A percentile compares a stretch with the other conserved stretches of the same genome.
These are phyloP conservation scores for Sula dactylatra DNA, from an alignment of 2,113 vertebrate species.

Conservation along the genomic window DNA sequence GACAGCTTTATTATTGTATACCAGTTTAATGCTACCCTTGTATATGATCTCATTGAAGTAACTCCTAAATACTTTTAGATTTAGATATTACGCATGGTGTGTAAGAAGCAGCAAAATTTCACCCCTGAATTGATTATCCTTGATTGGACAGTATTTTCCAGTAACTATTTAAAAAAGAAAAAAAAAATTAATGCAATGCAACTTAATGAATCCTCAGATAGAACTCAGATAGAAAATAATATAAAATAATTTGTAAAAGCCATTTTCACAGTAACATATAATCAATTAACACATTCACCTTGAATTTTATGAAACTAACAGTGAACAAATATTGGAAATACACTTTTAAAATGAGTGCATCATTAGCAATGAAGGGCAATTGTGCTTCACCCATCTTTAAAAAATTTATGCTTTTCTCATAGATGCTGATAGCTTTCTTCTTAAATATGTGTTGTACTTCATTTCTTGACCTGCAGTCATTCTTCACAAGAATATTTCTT, in stretches of 20 bases:
- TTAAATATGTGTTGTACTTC: background rate
- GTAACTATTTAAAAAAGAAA: background rate
- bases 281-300: background rate
- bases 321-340: background rate
- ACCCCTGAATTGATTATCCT: background rate
- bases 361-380: background rate
- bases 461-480: slow-evolving; percentile 3
- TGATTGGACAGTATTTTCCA: background rate
- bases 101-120: background rate
- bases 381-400: background rate
- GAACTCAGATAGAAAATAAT: background rate
- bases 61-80: background rate
- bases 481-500: background rate
- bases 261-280: background rate
- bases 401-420: background rate
- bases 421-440: background rate
- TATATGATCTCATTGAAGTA: background rate
- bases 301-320: background rate
- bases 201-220: background rate
- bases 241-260: background rate
- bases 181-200: background rate
- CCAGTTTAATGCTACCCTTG: background rate
- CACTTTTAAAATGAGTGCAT: background rate
- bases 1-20: background rate
- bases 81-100: background rate